Percentiles rank a stretch among this genome's conserved stretches.
phyloP scores from a whole-genome alignment of 2,797 vertebrate genomes.

The Sphenodon punctatus region DNA sequence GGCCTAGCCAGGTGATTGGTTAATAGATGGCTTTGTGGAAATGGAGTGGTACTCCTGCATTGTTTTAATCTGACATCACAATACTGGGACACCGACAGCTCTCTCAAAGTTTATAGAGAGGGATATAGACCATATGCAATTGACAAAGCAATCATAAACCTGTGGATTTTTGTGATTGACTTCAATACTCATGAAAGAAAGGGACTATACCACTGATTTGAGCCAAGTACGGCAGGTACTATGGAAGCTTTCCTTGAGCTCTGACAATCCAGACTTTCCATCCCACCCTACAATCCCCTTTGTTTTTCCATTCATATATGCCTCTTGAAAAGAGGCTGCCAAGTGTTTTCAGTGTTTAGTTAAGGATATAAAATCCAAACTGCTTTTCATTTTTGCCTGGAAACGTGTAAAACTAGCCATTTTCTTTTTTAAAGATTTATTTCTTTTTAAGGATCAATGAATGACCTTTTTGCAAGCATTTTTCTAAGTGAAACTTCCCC shows the following conservation, averaged over 20 bases:
- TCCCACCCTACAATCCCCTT: background rate
- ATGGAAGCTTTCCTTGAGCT: background rate
- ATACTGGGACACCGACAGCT: no score
- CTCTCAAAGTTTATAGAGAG: no score
- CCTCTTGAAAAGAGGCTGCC: background rate
- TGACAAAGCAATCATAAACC: background rate
- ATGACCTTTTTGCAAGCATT: accelerated
- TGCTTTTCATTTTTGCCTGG: background rate
- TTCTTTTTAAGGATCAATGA: accelerated
- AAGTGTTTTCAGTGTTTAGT: accelerated
- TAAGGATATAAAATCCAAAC: accelerated
- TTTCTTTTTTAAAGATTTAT: background rate
- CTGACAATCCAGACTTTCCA: background rate
- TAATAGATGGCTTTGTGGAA: no score
- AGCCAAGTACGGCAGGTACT: background rate
- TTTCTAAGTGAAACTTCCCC: accelerated
- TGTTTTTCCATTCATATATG: background rate
- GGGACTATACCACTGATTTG: background rate
- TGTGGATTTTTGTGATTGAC: background rate
- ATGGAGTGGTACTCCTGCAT: no score
- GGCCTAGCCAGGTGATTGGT: no score
- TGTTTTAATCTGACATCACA: no score
- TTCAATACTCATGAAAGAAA: background rate
- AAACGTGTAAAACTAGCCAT: accelerated
- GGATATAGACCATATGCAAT: no score